Evolutionary conservation across 1,140 invertebrate genomes (phyloP).

Genomic region (Platorchestia sp.): DNA sequence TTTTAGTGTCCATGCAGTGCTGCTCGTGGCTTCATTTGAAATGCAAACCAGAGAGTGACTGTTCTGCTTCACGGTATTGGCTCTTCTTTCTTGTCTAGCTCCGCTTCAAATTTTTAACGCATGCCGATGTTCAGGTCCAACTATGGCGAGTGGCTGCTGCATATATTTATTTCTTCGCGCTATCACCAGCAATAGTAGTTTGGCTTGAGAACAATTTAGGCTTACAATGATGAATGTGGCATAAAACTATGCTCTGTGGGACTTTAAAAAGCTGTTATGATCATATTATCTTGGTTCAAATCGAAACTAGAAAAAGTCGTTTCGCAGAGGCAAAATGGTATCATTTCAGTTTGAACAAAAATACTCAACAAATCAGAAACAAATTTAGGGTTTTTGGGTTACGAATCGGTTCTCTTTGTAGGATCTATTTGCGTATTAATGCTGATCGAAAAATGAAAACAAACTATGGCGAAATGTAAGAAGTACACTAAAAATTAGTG

Average conservation of each 20-base stretch:
- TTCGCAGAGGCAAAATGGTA: background rate
- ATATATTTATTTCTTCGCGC: background rate
- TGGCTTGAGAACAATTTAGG: background rate
- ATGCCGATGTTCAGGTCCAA: background rate
- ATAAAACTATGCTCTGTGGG: background rate
- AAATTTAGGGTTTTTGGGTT: background rate
- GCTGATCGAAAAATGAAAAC: no score
- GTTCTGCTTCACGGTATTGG: background rate
- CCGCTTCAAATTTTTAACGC: background rate
- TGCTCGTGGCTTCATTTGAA: background rate
- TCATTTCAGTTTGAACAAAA: background rate
- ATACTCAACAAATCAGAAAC: background rate
- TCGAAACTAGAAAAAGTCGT: background rate
- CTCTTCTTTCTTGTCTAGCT: background rate
- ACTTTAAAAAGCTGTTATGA: background rate
- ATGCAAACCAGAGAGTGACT: constrained; percentile 13
- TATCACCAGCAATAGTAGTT: background rate
- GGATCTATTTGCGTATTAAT: no score
- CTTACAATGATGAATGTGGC: background rate
- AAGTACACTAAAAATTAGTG: no score
- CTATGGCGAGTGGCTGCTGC: background rate
- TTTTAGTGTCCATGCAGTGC: constrained; percentile 6
- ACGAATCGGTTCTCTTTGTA: no score
- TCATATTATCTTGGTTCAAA: background rate
- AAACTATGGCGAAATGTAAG: no score